phyloP scores from a whole-genome alignment of 1,140 invertebrate species.

The Solenopsis fugax region DNA sequence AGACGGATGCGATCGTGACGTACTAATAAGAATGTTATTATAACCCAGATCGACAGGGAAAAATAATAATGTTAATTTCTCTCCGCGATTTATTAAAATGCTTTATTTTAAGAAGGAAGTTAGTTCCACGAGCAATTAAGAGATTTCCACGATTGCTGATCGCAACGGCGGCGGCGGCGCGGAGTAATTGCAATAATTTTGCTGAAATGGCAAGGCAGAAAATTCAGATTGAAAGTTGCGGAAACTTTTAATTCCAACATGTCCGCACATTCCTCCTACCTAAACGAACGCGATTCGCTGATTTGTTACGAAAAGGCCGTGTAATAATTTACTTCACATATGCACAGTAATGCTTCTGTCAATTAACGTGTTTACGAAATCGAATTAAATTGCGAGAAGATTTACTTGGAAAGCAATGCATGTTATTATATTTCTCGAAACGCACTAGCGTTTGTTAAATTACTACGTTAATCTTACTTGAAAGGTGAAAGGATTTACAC shows the following conservation, averaged over 20 bases:
- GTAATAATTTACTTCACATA: neutral
- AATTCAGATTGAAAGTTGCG: conserved; percentile 33
- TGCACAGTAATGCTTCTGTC: neutral
- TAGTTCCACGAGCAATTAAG: conserved; percentile 36
- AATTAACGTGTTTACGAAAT: neutral
- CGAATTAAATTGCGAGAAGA: neutral
- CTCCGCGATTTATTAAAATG: conserved; percentile 29
- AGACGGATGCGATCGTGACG: neutral
- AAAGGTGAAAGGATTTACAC: conserved; percentile 27
- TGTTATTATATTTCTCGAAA: conserved; percentile 21
- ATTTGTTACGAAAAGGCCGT: neutral
- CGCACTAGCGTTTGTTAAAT: conserved; percentile 24
- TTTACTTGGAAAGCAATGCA: neutral
- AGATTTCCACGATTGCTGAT: conserved; percentile 30
- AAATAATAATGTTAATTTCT: conserved; percentile 43
- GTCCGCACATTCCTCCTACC: neutral
- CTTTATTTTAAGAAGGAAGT: conserved; percentile 28
- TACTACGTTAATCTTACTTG: conserved; percentile 5
- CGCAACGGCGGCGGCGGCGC: neutral
- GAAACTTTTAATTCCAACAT: conserved; percentile 40
- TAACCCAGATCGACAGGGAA: neutral
- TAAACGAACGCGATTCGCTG: neutral
- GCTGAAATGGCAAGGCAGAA: conserved; percentile 16
- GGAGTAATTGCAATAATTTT: conserved; percentile 46
- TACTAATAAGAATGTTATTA: conserved; percentile 5